Conservation (phyloP, 1,140 invertebrate genomes). For the Brachionus angularis region DNA sequence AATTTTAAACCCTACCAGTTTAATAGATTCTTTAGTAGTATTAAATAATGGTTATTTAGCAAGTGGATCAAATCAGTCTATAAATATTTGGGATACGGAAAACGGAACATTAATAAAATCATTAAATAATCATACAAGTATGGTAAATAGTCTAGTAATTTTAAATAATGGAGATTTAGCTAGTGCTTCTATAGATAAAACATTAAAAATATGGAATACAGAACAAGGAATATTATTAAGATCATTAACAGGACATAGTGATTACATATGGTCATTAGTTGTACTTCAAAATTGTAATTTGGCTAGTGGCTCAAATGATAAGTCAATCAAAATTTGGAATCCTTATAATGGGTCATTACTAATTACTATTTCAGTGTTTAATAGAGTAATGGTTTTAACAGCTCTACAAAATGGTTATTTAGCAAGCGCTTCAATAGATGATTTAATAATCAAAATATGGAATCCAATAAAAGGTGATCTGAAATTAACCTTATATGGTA, state of each 20-base stretch:
- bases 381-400: not conserved
- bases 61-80: too few relatives aligned
- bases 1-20: too few relatives aligned
- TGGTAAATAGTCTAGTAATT: too few relatives aligned
- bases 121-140: too few relatives aligned
- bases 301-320: constrained; percentile 92
- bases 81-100: too few relatives aligned
- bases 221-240: not conserved
- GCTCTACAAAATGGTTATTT: not conserved
- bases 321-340: constrained; percentile 95
- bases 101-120: too few relatives aligned
- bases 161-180: not conserved
- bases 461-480: constrained; percentile 60
- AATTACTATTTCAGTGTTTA: not conserved
- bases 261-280: not conserved
- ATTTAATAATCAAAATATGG: not conserved
- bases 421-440: not conserved
- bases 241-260: not conserved
- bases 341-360: not conserved
- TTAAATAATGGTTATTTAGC: too few relatives aligned
- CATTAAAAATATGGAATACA: not conserved
- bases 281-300: constrained; percentile 83
- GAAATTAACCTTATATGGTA: constrained; percentile 58
- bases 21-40: too few relatives aligned
- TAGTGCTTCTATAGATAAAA: not conserved